Evolutionary conservation across 2,113 vertebrate species (phyloP), one percentile per base, ranked within the genome.

Genomic region (Nettapus auritus): DNA sequence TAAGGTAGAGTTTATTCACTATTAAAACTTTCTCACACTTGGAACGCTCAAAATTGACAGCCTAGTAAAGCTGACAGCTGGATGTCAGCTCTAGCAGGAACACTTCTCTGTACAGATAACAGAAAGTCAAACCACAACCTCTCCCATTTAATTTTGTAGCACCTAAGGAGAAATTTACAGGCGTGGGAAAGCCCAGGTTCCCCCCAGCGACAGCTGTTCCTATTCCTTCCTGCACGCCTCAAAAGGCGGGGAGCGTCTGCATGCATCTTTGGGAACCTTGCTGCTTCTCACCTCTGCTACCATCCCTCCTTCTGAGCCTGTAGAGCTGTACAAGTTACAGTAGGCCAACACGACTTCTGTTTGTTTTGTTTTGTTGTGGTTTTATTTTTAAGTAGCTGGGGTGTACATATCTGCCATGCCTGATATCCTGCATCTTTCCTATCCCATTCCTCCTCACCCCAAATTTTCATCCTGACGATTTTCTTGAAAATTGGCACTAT

Each of bases 61-160:
- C 40, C 31, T 42, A 70, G 19, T 69, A 94, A 73, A 55, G 20
- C 18, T 3, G 2, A 42, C 40, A 40, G 79, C 6, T 85, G 52
- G 50, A 31, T 33, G 17, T 18, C 71, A 88, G 79, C 55, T 46
- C 15, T 8, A 29, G 28, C 31, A 90, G 34, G 44, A 89, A 77
- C 44, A 23, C 28, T 44, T 70, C 68, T 62, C 0, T 0, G 38
- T 46, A 71, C 1, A 81, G 55, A 38, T 50, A 83, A 74, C 9
- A 2, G 1, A 11, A 87, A 88, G 52, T n/a, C 80, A 86, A 94
- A 86, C 42, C 46, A 71, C 73, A 75, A 20, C 86, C 76, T 78
- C 80, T 90, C 86, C 80, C 73, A 75, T 25, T 26, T 81, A 21
- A 84, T 93, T 84, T 75, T 81, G 42, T 78, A 90, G 94, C 77